phyloP scores from a whole-genome alignment of 2,113 vertebrate species.

The Merops nubicus region DNA sequence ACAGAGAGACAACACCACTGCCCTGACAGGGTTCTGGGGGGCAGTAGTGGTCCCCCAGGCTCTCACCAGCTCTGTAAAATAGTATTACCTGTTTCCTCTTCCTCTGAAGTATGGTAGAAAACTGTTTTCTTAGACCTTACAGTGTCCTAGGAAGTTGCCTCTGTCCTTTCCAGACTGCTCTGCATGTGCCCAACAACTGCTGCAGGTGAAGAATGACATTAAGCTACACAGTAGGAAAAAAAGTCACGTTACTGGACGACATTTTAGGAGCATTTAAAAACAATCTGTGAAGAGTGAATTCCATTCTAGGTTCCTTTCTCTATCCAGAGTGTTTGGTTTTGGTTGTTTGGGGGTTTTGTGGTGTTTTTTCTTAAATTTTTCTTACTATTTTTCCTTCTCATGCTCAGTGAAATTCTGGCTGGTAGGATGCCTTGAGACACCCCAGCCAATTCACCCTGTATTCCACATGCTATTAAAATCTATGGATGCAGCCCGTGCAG shows the following conservation, averaged over 20 bases:
- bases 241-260: neutral
- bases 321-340: fast-evolving
- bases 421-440: neutral
- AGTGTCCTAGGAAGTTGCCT: neutral
- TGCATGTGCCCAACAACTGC: neutral
- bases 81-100: neutral
- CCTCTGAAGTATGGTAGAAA: neutral
- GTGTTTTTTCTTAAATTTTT: neutral
- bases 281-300: neutral
- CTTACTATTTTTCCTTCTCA: neutral
- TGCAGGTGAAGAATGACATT: neutral
- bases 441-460: neutral
- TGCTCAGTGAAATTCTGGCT: neutral
- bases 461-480: neutral
- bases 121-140: neutral
- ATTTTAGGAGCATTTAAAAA: neutral
- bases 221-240: neutral
- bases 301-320: neutral
- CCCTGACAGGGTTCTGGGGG: neutral
- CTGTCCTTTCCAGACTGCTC: neutral
- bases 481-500: neutral
- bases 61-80: neutral
- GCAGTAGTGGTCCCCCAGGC: neutral
- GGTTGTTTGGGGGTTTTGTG: neutral
- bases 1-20: neutral